Evolutionary conservation across 2,888 invertebrate species (phyloP).

Genomic region (Pediacus dermestoides): DNA sequence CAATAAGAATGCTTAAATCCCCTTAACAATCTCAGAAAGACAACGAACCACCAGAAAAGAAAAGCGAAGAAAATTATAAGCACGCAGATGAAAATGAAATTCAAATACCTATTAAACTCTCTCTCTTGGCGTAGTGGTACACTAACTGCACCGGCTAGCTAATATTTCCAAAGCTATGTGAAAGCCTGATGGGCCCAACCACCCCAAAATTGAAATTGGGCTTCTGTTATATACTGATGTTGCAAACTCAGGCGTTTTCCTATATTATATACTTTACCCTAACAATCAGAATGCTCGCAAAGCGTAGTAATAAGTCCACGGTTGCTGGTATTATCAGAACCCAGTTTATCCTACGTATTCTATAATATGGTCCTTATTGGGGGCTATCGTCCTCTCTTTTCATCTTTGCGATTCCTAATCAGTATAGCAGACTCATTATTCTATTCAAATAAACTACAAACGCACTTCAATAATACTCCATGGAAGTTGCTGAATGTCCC

Average conservation of each 20-base stretch:
- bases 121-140: no score
- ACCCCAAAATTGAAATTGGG: constrained; percentile 28
- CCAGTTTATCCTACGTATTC: constrained; percentile 25
- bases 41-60: constrained; percentile 33
- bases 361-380: no score
- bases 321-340: no score
- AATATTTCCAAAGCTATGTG: constrained; percentile 29
- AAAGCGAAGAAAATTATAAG: constrained; percentile 41
- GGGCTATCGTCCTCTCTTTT: no score
- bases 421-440: no score
- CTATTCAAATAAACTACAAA: no score
- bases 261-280: constrained; percentile 26
- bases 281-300: constrained; percentile 32
- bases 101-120: constrained; percentile 42
- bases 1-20: constrained; percentile 30
- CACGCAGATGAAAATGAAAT: constrained; percentile 37
- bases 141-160: constrained; percentile 23
- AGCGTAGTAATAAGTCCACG: constrained; percentile 31
- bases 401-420: no score
- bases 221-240: constrained; percentile 29
- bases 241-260: no score
- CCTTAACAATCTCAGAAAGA: constrained; percentile 26
- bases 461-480: no score
- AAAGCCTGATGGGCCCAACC: no score
- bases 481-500: no score